phyloP scores from a whole-genome alignment of 2,797 vertebrate species.

The Lepidocolaptes lacrymiger region DNA sequence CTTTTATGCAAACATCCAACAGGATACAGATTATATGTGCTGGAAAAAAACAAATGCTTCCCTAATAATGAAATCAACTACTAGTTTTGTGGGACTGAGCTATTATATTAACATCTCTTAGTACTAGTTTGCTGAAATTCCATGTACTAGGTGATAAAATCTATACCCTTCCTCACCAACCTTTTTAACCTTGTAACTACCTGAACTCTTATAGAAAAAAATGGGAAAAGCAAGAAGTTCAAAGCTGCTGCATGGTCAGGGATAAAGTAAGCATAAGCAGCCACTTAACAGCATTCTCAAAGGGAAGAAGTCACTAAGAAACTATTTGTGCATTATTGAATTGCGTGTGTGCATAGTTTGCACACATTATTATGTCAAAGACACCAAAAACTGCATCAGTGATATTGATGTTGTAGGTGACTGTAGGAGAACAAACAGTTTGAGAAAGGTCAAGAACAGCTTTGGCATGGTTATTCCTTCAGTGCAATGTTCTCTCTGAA shows the following conservation, averaged over 20 bases:
- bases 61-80: background rate
- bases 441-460: background rate
- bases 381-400: background rate
- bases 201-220: background rate
- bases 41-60: background rate
- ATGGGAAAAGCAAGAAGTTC: background rate
- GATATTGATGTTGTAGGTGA: background rate
- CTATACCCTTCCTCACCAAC: background rate
- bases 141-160: background rate
- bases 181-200: slow-evolving; percentile 3
- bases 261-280: slow-evolving; percentile 10
- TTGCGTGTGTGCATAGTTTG: background rate
- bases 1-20: background rate
- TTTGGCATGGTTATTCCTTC: background rate
- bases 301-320: background rate
- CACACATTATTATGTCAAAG: background rate
- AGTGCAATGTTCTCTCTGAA: background rate
- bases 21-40: background rate
- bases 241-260: background rate
- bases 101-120: background rate
- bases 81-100: background rate
- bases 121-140: background rate
- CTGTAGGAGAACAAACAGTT: background rate
- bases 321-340: background rate
- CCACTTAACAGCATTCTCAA: slow-evolving; percentile 26